phyloP scores from a whole-genome alignment of 2,797 vertebrate genomes.

The Neomorphus geoffroyi region DNA sequence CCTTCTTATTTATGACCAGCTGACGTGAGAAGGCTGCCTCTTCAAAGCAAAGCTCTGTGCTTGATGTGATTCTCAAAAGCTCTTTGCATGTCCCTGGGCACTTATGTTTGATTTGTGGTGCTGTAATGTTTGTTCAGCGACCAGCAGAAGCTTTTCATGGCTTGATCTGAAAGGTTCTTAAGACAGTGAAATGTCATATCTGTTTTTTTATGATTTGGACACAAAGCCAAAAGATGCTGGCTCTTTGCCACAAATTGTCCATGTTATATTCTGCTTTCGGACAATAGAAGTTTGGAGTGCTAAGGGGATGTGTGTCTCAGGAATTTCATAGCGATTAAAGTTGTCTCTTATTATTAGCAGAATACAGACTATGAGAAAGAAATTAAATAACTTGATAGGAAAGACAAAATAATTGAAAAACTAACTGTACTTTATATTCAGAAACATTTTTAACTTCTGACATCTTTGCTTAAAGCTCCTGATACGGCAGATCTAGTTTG shows the following conservation, averaged over 20 bases:
- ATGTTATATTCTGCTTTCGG: neutral
- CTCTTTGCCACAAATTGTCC: neutral
- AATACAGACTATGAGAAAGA: neutral
- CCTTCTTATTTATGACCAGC: neutral
- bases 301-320: neutral
- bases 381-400: neutral
- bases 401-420: neutral
- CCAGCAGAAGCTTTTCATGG: neutral
- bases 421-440: neutral
- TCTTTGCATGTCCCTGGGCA: neutral
- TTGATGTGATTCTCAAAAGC: neutral
- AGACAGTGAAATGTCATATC: neutral
- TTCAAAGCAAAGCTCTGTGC: neutral
- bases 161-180: neutral
- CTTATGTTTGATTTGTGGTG: neutral
- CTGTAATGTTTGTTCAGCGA: constrained; percentile 1
- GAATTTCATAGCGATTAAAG: neutral
- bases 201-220: neutral
- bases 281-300: neutral
- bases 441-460: neutral
- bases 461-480: neutral
- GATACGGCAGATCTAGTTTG: neutral
- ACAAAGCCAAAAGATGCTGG: neutral
- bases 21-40: neutral
- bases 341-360: neutral